These are phyloP conservation scores for Trematomus bernacchii DNA, from an alignment of 2,797 vertebrate genomes.

Conservation along the genomic window DNA sequence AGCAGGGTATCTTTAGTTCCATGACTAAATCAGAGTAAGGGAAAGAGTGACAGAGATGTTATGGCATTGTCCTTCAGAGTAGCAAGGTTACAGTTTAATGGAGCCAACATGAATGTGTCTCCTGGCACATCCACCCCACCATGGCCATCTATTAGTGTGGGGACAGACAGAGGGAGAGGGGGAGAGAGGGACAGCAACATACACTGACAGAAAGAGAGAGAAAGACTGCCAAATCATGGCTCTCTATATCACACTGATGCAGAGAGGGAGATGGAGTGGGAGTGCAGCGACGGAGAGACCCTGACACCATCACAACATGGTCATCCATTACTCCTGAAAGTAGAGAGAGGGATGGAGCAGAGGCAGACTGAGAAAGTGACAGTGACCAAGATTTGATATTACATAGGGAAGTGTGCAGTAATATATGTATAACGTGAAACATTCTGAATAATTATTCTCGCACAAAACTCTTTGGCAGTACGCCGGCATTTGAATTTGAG, in stretches of 20 bases:
- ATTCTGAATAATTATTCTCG: not conserved
- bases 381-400: not conserved
- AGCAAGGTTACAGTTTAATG: constrained; percentile 76
- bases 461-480: not conserved
- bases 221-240: constrained; percentile 35
- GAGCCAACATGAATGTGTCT: constrained; percentile 61
- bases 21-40: constrained; percentile 16
- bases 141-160: constrained; percentile 56
- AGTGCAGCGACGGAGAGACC: constrained; percentile 18
- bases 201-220: constrained; percentile 17
- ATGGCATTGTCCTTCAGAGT: constrained; percentile 62
- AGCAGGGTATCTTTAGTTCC: constrained; percentile 27
- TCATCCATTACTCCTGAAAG: constrained; percentile 51
- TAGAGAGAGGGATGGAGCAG: constrained; percentile 2
- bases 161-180: constrained; percentile 17
- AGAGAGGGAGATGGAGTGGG: constrained; percentile 18
- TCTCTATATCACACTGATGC: constrained; percentile 35
- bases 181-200: constrained; percentile 12
- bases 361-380: not conserved
- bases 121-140: constrained; percentile 57
- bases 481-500: not conserved
- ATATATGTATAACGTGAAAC: not conserved
- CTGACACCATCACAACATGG: constrained; percentile 43
- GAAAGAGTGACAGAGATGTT: constrained; percentile 37
- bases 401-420: not conserved